Evolutionary conservation across 2,888 invertebrate species (phyloP).

Genomic region (Plebejus argus): DNA sequence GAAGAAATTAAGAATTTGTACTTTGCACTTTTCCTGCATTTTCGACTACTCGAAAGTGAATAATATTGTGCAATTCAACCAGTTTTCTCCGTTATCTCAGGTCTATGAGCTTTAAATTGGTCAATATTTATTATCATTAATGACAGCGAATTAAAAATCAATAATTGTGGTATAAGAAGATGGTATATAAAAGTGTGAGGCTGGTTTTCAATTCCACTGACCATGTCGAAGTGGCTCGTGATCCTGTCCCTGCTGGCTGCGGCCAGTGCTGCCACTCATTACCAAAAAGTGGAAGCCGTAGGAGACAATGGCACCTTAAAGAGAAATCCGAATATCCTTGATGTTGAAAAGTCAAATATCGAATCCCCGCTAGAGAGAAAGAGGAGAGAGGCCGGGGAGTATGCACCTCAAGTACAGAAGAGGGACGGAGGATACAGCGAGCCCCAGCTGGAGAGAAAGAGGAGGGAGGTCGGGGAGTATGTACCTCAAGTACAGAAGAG

Average conservation of each 20-base stretch:
- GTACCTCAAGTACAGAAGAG: too few relatives aligned
- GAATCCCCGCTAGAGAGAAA: not conserved
- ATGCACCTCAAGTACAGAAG: too few relatives aligned
- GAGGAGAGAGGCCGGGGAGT: too few relatives aligned
- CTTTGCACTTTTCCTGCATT: too few relatives aligned
- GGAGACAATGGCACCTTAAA: not conserved
- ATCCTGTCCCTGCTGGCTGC: not conserved
- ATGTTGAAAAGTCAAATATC: not conserved
- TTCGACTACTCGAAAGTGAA: too few relatives aligned
- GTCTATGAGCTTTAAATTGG: not conserved
- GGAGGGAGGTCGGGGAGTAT: too few relatives aligned
- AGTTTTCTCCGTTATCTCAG: not conserved
- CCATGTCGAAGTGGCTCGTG: not conserved
- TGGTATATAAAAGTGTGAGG: not conserved
- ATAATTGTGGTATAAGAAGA: not conserved
- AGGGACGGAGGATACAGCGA: too few relatives aligned
- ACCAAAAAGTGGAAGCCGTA: not conserved
- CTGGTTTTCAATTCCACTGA: not conserved
- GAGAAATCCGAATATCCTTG: not conserved
- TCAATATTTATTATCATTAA: not conserved
- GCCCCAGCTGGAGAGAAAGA: too few relatives aligned
- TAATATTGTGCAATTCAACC: too few relatives aligned
- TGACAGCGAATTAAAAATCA: constrained; percentile 1
- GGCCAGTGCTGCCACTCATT: not conserved
- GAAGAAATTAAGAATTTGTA: not conserved